Conservation (phyloP, 2,888 invertebrate species). For the Epiblema foenella region DNA sequence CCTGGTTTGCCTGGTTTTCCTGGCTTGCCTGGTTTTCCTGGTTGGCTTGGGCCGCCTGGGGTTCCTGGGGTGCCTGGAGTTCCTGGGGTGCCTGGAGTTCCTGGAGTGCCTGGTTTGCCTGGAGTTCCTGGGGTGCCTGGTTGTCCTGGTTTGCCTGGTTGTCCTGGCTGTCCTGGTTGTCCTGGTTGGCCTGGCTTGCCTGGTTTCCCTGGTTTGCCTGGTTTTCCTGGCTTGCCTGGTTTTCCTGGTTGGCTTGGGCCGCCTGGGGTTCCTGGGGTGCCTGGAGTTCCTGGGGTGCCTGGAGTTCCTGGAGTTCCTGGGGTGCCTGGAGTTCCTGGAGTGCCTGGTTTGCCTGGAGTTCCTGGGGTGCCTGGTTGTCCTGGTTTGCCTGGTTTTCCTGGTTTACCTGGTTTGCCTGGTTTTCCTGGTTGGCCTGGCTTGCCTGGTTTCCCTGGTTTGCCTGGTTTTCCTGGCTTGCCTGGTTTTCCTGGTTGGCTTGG, state of each 20-base stretch:
- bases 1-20: neutral
- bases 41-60: neutral
- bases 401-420: no score
- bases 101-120: neutral
- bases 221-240: neutral
- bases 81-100: neutral
- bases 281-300: neutral
- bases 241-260: neutral
- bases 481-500: no score
- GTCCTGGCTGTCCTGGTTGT: neutral
- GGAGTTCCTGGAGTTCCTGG: neutral
- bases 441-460: neutral
- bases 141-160: neutral
- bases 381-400: neutral
- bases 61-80: neutral
- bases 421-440: neutral
- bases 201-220: neutral
- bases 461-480: neutral
- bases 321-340: neutral
- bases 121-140: neutral
- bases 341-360: neutral
- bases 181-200: neutral
- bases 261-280: neutral
- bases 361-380: neutral
- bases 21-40: neutral